These are phyloP conservation scores for Papilio protenor DNA, from an alignment of 2,888 invertebrate species.

Conservation along the genomic window DNA sequence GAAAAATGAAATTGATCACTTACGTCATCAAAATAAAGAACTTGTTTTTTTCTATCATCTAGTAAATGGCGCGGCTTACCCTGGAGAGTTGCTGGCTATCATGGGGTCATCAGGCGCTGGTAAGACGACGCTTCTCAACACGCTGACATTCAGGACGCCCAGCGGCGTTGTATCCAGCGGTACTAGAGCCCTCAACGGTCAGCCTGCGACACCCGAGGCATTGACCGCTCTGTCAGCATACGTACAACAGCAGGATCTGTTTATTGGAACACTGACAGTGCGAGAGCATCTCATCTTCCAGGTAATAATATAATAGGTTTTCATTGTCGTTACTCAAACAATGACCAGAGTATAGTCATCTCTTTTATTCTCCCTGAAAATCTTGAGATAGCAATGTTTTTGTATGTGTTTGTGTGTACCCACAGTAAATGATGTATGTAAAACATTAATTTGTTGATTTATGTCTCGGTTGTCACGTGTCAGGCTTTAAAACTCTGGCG, in stretches of 20 bases:
- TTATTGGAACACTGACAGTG: conserved; percentile 95
- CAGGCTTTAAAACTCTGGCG: background rate
- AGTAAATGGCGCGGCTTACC: conserved; percentile 93
- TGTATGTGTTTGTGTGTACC: too few relatives aligned
- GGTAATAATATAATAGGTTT: conserved; percentile 70
- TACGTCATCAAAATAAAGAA: background rate
- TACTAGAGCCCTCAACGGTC: conserved; percentile 88
- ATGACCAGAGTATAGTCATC: too few relatives aligned
- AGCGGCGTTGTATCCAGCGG: conserved; percentile 87
- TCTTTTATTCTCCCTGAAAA: too few relatives aligned
- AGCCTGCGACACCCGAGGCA: conserved; percentile 88
- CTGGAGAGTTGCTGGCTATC: conserved; percentile 93
- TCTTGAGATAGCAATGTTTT: too few relatives aligned
- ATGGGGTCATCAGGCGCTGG: conserved; percentile 97
- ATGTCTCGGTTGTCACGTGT: background rate
- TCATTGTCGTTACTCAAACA: too few relatives aligned
- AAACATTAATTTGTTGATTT: background rate
- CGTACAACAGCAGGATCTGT: conserved; percentile 97
- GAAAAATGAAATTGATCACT: background rate
- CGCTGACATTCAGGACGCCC: conserved; percentile 92
- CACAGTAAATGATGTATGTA: background rate
- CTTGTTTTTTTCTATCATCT: conserved; percentile 20
- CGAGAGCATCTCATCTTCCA: conserved; percentile 95
- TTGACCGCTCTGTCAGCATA: conserved; percentile 93
- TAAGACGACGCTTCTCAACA: conserved; percentile 96